phyloP scores from a whole-genome alignment of 2,113 vertebrate species.

The Pardalotus punctatus region DNA sequence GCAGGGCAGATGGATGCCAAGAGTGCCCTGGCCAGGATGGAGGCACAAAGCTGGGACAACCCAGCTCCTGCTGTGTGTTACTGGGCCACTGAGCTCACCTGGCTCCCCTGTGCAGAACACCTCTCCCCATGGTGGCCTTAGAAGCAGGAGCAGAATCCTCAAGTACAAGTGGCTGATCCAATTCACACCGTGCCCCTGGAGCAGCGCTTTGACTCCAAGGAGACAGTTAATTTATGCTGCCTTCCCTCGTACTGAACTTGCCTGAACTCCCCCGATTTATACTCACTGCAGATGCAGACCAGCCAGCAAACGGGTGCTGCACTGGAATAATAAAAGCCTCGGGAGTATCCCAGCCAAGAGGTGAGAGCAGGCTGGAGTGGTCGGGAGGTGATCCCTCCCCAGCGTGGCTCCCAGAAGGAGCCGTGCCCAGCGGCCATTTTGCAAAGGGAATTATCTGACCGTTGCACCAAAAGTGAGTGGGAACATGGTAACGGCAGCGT shows the following conservation, averaged over 20 bases:
- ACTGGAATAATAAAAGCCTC: not conserved
- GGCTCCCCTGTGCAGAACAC: not conserved
- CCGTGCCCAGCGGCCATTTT: slow-evolving; percentile 62
- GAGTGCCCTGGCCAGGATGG: not conserved
- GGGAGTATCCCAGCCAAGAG: not conserved
- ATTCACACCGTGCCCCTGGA: rapidly evolving
- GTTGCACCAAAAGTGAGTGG: slow-evolving; percentile 52
- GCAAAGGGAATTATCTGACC: slow-evolving; percentile 54
- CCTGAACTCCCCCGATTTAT: not conserved
- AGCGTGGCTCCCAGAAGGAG: not conserved
- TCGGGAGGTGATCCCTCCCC: not conserved
- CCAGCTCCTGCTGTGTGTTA: not conserved
- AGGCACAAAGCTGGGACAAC: not conserved
- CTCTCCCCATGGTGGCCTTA: not conserved
- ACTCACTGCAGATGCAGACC: not conserved
- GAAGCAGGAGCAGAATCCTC: not conserved
- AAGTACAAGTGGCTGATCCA: not conserved
- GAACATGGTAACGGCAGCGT: slow-evolving; percentile 47
- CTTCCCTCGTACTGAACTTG: not conserved
- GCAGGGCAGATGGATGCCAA: not conserved
- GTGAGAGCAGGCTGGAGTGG: not conserved
- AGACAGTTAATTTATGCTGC: not conserved
- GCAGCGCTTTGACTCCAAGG: not conserved
- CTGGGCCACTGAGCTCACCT: rapidly evolving
- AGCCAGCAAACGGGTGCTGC: not conserved